Conservation (phyloP, 2,797 vertebrate species). For the Catamblyrhynchus diadema region DNA sequence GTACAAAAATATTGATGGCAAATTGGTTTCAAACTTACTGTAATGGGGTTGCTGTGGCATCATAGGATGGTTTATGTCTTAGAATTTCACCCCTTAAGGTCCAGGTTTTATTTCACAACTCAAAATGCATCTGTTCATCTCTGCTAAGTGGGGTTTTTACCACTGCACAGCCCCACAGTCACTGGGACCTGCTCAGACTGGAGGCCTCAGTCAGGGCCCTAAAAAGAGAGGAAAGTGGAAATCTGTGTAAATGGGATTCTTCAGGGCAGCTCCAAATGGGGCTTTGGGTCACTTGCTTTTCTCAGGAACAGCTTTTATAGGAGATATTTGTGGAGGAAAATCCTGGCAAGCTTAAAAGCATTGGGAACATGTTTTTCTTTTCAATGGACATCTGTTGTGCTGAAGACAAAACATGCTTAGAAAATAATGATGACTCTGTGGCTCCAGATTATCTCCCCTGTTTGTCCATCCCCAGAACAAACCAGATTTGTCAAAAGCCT, state of each 20-base stretch:
- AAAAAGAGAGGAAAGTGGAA: neutral
- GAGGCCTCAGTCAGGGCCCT: neutral
- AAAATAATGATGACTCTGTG: slow-evolving; percentile 9
- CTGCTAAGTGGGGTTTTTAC: neutral
- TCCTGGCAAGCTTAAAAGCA: neutral
- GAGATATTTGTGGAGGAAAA: neutral
- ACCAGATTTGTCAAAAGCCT: slow-evolving; percentile 14
- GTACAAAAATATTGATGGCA: neutral
- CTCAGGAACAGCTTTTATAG: neutral
- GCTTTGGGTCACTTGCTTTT: neutral
- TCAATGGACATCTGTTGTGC: slow-evolving; percentile 38
- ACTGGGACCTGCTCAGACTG: neutral
- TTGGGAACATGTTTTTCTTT: slow-evolving; percentile 33
- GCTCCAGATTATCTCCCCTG: neutral
- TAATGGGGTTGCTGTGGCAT: neutral
- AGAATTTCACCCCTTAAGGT: neutral
- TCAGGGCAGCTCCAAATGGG: neutral
- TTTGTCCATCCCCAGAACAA: slow-evolving; percentile 1
- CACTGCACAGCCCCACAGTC: neutral
- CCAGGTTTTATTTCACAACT: neutral
- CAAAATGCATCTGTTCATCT: neutral
- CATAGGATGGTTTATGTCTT: neutral
- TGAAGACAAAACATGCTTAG: neutral
- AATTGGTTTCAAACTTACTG: neutral
- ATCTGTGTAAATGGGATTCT: neutral